Evolutionary conservation across 1,140 invertebrate genomes (phyloP).

Genomic region (Thalassaphorura encarpata): DNA sequence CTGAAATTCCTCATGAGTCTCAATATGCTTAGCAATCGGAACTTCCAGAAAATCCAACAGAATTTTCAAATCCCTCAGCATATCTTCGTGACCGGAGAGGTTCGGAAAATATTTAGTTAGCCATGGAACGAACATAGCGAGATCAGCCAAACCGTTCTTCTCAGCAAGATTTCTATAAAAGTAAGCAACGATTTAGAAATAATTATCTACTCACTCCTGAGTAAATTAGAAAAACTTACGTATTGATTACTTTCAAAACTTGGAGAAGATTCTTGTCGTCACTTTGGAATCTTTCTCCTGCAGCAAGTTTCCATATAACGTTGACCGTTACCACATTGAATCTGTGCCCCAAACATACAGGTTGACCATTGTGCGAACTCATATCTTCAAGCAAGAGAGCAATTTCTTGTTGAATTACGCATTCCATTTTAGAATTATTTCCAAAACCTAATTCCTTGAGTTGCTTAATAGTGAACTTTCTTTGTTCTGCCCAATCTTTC

Average conservation of each 20-base stretch:
- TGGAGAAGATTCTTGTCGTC: constrained; percentile 6
- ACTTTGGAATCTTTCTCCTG: constrained; percentile 8
- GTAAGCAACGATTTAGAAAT: too few relatives aligned
- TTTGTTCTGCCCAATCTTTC: constrained; percentile 10
- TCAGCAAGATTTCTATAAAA: constrained; percentile 15
- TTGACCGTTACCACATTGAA: constrained; percentile 15
- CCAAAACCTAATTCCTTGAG: constrained; percentile 10
- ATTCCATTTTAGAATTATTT: constrained; percentile 1
- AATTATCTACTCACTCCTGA: too few relatives aligned
- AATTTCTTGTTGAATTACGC: constrained; percentile 11
- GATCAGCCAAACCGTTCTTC: constrained; percentile 11
- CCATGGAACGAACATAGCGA: constrained; percentile 23
- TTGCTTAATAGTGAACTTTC: constrained; percentile 3
- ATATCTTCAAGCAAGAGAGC: background rate
- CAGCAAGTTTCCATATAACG: constrained; percentile 12
- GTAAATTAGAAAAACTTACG: background rate
- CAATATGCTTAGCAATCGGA: background rate
- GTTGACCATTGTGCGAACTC: background rate
- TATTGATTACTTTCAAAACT: constrained; percentile 2
- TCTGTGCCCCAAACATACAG: constrained; percentile 8
- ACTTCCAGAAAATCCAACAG: constrained; percentile 7
- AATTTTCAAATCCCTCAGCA: constrained; percentile 12
- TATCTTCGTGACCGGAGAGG: constrained; percentile 5
- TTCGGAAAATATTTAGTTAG: constrained; percentile 18
- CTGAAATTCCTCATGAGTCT: constrained; percentile 1